Base-by-base conservation (phyloP, 2,888 invertebrate genomes). In the Dynastes tityus region DNA sequence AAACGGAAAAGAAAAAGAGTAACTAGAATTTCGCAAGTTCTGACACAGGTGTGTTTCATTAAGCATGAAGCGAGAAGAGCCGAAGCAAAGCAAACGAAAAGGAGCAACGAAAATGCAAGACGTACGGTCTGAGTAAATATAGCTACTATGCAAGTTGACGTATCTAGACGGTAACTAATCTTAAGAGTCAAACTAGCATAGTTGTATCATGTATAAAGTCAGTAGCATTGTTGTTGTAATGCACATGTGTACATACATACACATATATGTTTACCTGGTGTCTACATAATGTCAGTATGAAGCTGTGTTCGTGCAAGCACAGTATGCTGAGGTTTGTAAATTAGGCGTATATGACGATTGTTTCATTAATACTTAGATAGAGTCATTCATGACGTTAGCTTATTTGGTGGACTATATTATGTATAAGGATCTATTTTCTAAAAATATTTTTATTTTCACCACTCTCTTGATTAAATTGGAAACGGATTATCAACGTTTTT, bases 41-140 rank as follows among this genome's bases (percentile, higher is more conserved):
- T 63, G 29, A 63, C 63, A 63, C 63, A 63, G 63, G 63, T 63
- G 63, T 63, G 63, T 32, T 63, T 63, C 63, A 63, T 63, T 63
- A 63, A 63, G 63, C 63, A 32, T 63, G 13, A 63, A 63, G 29
- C 63, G 63, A 9, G 29, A 27, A 32, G 32, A 63, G 29, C 27
- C 29, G 29, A 63, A 29, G 63, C 27, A 32, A 29, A 63, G 63
- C 63, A 63, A 63, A 32, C 63, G 63, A 63, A 63, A 63, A 63
- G 27, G 27, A 63, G 32, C 63, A 63, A 29, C 27, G 11, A 13
- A 32, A 63, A 63, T 63, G 32, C 32, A 63, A 29, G 32, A 29
- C 29, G 63, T 63, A 63, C 63, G 29, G 63, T 63, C 29, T 63
- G 27, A 63, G 32, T 63, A 63, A 63, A 63, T 63, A 63, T 63